Evolutionary conservation across 2,797 vertebrate species (phyloP), one percentile per base, ranked within the genome.

Genomic region (Coracias cyanogaster): DNA sequence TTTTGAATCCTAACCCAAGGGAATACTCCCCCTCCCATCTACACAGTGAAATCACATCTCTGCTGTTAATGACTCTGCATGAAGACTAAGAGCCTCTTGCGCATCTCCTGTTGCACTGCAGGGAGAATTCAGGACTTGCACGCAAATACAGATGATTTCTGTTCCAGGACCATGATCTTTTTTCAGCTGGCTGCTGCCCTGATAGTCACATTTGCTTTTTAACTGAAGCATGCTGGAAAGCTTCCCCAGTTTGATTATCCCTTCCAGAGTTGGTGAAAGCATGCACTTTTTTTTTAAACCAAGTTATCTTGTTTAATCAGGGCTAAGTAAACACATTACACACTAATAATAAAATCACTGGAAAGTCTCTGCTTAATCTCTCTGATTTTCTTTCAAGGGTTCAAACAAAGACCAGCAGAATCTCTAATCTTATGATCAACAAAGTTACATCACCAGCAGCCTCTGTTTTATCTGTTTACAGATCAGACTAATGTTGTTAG

Each of bases 321-420:
- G 24, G 64, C 45, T 81, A 90, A 96, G 83, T 93, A 97, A 96
- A 96, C 85, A 86, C 86, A 95, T 89, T 93, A 94, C 91, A 77
- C 66, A 92, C 62, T 88, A 91, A 94, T 93, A 95, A 97, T 49
- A 94, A 97, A 97, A 94, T 94, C 60, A 67, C 31, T 97, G n/a
- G 52, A 96, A 97, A 92, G 86, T 92, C 87, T 97, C 64, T 84
- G 26, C 48, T 96, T 94, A 95, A 92, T 93, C 93, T 92, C 70
- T 26, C 74, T 71, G 60, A 82, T 93, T 93, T 92, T 91, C 66
- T 85, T 77, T 82, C 84, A 80, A 93, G 77, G n/a, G 31, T 85
- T 94, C 94, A 88, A 95, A 93, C 79, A 85, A 93, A 91, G 73
- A 91, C 82, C 82, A 89, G 80, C 85, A 93, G 78, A 65, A 73